phyloP scores from a whole-genome alignment of 1,140 invertebrate species.

The Aphis gossypii region DNA sequence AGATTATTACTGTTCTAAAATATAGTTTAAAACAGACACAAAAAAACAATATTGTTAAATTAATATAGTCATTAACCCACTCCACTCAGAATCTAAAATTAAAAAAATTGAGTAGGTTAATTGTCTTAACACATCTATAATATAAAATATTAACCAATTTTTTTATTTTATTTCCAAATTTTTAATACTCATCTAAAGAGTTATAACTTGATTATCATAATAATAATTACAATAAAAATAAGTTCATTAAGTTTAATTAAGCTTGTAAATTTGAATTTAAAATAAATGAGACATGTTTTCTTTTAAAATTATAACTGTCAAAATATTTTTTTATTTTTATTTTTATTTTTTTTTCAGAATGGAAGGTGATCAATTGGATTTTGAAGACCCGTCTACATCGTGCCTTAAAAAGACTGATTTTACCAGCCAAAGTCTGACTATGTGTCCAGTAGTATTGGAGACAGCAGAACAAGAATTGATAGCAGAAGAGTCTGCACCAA shows the following conservation, averaged over 20 bases:
- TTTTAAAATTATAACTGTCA: neutral
- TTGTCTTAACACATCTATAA: neutral
- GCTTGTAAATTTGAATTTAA: neutral
- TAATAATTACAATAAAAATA: neutral
- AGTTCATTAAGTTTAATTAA: neutral
- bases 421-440: conserved; percentile 43
- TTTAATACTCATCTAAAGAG: neutral
- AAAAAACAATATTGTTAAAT: neutral
- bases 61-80: neutral
- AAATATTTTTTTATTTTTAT: neutral
- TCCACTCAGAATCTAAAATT: neutral
- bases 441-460: conserved; percentile 49
- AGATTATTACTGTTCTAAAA: neutral
- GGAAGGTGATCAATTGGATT: conserved; percentile 51
- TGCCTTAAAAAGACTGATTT: conserved; percentile 44
- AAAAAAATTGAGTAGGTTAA: neutral
- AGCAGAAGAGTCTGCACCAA: conserved; percentile 40
- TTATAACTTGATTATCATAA: neutral
- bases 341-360: conserved; percentile 43
- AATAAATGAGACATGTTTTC: neutral
- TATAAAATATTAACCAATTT: neutral
- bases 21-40: no score
- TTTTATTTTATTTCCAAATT: neutral
- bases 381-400: conserved; percentile 53
- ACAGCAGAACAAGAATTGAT: conserved; percentile 54